A percentile compares a stretch with the other conserved stretches of the same genome.
phyloP scores from a whole-genome alignment of 2,797 vertebrate genomes.

The Mus spretus region DNA sequence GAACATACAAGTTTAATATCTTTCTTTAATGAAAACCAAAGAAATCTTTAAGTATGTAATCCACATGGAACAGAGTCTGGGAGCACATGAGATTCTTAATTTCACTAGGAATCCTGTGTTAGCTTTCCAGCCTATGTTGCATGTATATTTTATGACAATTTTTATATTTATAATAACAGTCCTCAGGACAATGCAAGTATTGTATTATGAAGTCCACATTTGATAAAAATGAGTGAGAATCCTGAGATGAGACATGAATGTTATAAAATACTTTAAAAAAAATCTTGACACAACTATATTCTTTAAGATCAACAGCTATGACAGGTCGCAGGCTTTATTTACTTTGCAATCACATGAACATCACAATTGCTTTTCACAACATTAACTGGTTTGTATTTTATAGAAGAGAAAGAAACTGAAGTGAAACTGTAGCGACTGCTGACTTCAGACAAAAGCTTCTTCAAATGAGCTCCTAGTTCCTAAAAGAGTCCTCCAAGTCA shows the following conservation, averaged over 20 bases:
- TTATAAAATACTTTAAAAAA: slow-evolving; percentile 48
- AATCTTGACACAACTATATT: slow-evolving; percentile 30
- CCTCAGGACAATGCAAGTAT: not conserved
- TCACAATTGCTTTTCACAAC: slow-evolving; percentile 71
- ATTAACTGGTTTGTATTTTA: slow-evolving; percentile 74
- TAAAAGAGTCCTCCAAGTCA: slow-evolving; percentile 76
- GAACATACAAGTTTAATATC: not conserved
- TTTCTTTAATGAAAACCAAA: slow-evolving; percentile 66
- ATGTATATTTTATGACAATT: not conserved
- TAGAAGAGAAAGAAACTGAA: slow-evolving; percentile 81
- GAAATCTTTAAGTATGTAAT: not conserved
- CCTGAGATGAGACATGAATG: slow-evolving; percentile 35
- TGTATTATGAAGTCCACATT: not conserved
- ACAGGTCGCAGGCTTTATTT: slow-evolving; percentile 79
- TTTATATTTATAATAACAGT: slow-evolving; percentile 49
- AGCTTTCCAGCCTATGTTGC: slow-evolving; percentile 19
- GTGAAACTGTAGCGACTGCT: slow-evolving; percentile 79
- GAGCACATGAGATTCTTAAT: not conserved
- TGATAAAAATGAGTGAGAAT: slow-evolving; percentile 51
- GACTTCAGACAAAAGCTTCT: slow-evolving; percentile 82
- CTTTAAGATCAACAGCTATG: slow-evolving; percentile 67
- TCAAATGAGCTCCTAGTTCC: slow-evolving; percentile 79
- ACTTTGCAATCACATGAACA: slow-evolving; percentile 64
- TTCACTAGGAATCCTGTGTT: not conserved
- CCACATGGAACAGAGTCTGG: slow-evolving; percentile 19